Percentiles rank a stretch among this genome's conserved stretches.
These are phyloP conservation scores for Etheostoma cragini DNA, from an alignment of 2,113 vertebrate species.

Conservation along the genomic window DNA sequence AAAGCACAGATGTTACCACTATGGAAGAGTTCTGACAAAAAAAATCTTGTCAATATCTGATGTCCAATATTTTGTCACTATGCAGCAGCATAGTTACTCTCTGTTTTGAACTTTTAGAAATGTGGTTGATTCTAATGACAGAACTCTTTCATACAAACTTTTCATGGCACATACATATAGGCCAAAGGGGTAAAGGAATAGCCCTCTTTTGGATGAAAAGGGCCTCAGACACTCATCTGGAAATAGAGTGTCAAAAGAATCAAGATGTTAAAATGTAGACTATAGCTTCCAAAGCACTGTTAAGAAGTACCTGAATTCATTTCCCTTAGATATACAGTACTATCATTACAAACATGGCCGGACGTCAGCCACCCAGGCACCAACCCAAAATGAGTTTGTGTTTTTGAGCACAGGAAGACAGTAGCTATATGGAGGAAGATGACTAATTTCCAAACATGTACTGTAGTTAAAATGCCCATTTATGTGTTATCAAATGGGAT, in stretches of 20 bases:
- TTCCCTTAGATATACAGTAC: constrained; percentile 2
- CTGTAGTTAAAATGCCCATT: not conserved
- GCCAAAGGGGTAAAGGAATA: constrained; percentile 50
- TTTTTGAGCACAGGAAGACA: constrained; percentile 18
- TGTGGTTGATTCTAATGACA: constrained; percentile 50
- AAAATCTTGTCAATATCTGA: not conserved
- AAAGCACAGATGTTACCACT: constrained; percentile 62
- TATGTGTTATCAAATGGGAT: constrained; percentile 10
- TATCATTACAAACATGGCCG: constrained; percentile 1
- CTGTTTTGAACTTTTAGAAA: constrained; percentile 2
- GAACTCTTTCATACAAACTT: constrained; percentile 76
- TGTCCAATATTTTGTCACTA: not conserved
- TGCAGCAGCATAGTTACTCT: not conserved
- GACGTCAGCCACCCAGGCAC: not conserved
- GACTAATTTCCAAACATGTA: not conserved
- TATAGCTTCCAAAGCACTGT: not conserved
- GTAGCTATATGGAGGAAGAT: constrained; percentile 1
- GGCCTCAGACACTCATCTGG: constrained; percentile 33
- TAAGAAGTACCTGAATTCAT: constrained; percentile 22
- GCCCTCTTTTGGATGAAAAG: constrained; percentile 56
- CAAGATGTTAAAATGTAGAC: constrained; percentile 11
- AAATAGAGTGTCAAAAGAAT: constrained; percentile 31
- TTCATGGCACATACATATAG: constrained; percentile 55
- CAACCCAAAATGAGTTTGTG: constrained; percentile 30
- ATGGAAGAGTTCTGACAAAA: constrained; percentile 79